Evolutionary conservation across 53 echinoderm and acorn worm species (phyloP), one percentile per base, ranked within the genome.

Genomic region (Echinometra lucunter): DNA sequence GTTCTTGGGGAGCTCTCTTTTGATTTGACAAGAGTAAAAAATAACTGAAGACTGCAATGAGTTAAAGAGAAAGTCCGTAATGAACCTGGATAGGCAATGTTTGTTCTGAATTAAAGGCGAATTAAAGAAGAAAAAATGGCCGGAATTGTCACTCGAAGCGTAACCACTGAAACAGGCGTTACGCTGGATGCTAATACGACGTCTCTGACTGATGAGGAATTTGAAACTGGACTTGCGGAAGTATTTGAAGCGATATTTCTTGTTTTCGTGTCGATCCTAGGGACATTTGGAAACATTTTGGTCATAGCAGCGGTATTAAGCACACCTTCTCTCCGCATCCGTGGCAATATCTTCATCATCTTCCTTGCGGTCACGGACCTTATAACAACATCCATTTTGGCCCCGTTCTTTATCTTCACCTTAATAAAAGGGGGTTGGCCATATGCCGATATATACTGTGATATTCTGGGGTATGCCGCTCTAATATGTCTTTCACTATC

Each of bases 211-310:
- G 92, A 92, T 6, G 92, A 66, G 12, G 72, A 70, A 45, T 69
- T 69, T 6, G 72, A 72, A 27, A n/a, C 45, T 45, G 92, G 92
- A 44, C 25, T 92, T 27, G 92, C 44, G 11, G 80, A 93, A 32
- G 40, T 96, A 45, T 44, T 96, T 5, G 95, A 98, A 38, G 90
- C 96, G 3, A 30, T 90, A n/a, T 98, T 95, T 40, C 96, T 99
- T 35, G 37, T 45, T 49, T 9, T 96, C 8, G 90, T 99, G n/a
- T 89, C 88, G 45, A 37, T 95, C 27, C 91, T 92, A 25, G 99
- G 99, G 53, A 96, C 96, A 45, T 94, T 97, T 66, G 99, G 99
- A 58, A 99, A 99, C 94, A 30, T 95, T 23, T 89, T 99, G 25
- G 93, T 99, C 58, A 99, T 99, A 49, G 93, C 95, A 4, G 98